Evolutionary conservation across 1,140 invertebrate genomes (phyloP).

Genomic region (Musca domestica): DNA sequence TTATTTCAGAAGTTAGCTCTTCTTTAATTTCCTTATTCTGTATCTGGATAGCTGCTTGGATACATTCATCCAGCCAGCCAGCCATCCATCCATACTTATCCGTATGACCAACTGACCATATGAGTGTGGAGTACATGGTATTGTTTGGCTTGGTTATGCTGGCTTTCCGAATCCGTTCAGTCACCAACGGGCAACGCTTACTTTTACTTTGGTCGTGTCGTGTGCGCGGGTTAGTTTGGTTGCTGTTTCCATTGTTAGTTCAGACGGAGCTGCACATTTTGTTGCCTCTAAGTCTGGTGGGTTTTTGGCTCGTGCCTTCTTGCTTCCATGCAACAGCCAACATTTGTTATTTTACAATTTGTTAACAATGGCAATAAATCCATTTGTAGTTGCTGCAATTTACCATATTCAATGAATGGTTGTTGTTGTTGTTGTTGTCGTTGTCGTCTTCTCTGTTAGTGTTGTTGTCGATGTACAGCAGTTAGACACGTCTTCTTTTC

Average conservation of each 20-base stretch:
- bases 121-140: not conserved
- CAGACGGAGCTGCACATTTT: not conserved
- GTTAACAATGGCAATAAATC: conserved; percentile 32
- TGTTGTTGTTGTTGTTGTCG: not conserved
- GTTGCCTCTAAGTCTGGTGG: conserved; percentile 19
- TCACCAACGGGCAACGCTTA: no score
- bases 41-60: no score
- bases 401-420: conserved; percentile 21
- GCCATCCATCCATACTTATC: not conserved
- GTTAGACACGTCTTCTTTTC: no score
- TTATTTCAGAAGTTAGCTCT: not conserved
- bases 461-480: no score
- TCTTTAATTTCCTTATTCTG: not conserved
- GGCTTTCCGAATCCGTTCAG: no score
- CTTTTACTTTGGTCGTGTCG: no score
- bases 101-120: no score
- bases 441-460: no score
- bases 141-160: not conserved
- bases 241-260: no score
- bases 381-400: conserved; percentile 28
- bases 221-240: no score
- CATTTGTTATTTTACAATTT: conserved; percentile 29
- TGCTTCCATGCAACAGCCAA: not conserved
- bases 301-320: conserved; percentile 25
- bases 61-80: not conserved